phyloP scores from a whole-genome alignment of 2,797 vertebrate genomes.

The Sphaeramia orbicularis region DNA sequence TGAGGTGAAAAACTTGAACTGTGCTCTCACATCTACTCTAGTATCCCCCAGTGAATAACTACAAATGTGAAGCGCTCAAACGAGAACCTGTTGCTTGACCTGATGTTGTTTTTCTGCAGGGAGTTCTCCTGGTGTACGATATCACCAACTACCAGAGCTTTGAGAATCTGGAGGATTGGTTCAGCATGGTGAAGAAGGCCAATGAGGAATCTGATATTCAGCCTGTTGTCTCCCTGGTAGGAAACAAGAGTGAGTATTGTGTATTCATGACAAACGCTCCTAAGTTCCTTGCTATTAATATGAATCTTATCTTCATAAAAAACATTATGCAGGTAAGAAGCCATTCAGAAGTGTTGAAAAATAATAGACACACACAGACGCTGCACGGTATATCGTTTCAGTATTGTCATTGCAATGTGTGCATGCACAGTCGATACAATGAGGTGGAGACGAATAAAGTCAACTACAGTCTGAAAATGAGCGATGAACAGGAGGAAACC shows the following conservation, averaged over 20 bases:
- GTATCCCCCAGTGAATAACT: not conserved
- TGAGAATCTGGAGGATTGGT: constrained; percentile 99
- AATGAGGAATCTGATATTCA: constrained; percentile 93
- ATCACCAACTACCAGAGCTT: constrained; percentile 98
- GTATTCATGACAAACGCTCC: not conserved
- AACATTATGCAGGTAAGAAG: not conserved
- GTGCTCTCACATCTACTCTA: not conserved
- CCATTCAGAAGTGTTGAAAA: too few relatives aligned
- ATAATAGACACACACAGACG: too few relatives aligned
- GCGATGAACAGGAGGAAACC: too few relatives aligned
- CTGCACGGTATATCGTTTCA: too few relatives aligned
- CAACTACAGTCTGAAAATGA: too few relatives aligned
- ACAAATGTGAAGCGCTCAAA: not conserved
- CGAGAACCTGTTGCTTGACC: constrained; percentile 17
- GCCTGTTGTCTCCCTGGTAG: constrained; percentile 93
- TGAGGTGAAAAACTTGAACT: constrained; percentile 5
- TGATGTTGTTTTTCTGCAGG: constrained; percentile 81
- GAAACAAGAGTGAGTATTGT: constrained; percentile 96
- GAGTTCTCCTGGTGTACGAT: constrained; percentile 96
- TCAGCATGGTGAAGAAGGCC: constrained; percentile 93
- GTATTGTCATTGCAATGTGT: too few relatives aligned
- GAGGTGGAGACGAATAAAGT: too few relatives aligned
- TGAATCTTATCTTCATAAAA: not conserved
- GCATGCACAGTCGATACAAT: too few relatives aligned
- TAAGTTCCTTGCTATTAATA: not conserved